Percentiles rank a stretch among this genome's conserved stretches.
phyloP scores from a whole-genome alignment of 2,113 vertebrate species.

The Bubo bubo region DNA sequence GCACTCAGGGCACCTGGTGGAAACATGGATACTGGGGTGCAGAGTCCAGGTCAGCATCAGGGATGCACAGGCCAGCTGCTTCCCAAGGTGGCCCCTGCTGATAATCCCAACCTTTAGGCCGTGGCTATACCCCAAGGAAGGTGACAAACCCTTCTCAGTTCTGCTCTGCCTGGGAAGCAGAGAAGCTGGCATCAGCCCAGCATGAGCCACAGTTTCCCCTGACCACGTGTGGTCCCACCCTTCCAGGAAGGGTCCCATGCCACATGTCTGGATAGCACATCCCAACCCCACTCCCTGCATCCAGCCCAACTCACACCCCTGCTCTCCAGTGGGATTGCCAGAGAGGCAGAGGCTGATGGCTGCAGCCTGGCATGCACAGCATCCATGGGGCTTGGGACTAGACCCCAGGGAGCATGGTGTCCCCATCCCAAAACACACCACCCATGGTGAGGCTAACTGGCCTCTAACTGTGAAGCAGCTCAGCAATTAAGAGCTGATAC shows the following conservation, averaged over 20 bases:
- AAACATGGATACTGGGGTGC: conserved; percentile 68
- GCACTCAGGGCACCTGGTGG: conserved; percentile 71
- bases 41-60: conserved; percentile 48
- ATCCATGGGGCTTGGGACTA: neutral
- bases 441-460: neutral
- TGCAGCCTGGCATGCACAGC: neutral
- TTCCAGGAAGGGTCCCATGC: neutral
- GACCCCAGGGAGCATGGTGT: neutral
- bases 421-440: neutral
- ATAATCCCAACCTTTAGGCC: conserved; percentile 74
- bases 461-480: neutral
- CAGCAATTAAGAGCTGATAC: neutral
- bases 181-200: neutral
- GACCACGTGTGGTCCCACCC: neutral
- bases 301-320: neutral
- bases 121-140: neutral
- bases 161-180: neutral
- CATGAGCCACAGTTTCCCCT: no score
- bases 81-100: conserved; percentile 75
- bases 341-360: neutral
- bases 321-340: neutral
- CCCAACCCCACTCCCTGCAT: no score
- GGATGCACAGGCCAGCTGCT: conserved; percentile 70
- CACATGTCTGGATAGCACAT: neutral
- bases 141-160: neutral